Base-by-base conservation (phyloP, 1,140 invertebrate genomes). In the Schlechtendalia chinensis region DNA sequence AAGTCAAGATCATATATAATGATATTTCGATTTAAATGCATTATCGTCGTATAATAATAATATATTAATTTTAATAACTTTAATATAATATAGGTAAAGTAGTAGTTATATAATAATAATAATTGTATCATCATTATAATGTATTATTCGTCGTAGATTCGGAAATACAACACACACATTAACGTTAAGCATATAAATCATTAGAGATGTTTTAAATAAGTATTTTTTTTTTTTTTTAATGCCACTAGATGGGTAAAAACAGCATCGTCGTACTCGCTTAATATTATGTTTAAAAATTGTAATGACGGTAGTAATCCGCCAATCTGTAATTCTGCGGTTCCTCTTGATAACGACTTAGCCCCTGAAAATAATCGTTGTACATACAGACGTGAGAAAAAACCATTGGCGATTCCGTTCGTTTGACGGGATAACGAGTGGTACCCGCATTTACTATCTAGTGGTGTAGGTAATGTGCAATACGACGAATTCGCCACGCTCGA, bases 361-460 rank as follows among this genome's bases (percentile, higher is more conserved):
- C 75, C 75, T 79, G 75, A 63, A 79, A 79, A 79, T 79, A 79
- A 63, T 79, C 45, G 24, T 79, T 61, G 39, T 79, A n/a, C 58
- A 50, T 50, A 47, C 56, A 69, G 67, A 69, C 14, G 29, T 58
- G 19, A 74, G 19, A 22, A 75, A 39, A 50, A 45, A 5, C 10
- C 39, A 45, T 5, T 5, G 4, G 4, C 39, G 39, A 45, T 45
- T 5, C 10, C 39, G 10, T 4, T 45, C 10, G 39, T 45, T 45
- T 45, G 39, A 45, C 39, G 39, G 39, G 39, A 45, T 10, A n/a
- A n/a, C n/a, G n/a, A n/a, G 39, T 10, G 39, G 10, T 10, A 45
- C 39, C 10, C 39, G 39, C 39, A 45, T 45, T 45, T 45, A 10
- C 39, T 10, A 10, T 45, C 39, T 5, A 45, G 10, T n/a, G n/a